Evolutionary conservation across 2,888 invertebrate genomes (phyloP).

Genomic region (Drosophila tanythrix): DNA sequence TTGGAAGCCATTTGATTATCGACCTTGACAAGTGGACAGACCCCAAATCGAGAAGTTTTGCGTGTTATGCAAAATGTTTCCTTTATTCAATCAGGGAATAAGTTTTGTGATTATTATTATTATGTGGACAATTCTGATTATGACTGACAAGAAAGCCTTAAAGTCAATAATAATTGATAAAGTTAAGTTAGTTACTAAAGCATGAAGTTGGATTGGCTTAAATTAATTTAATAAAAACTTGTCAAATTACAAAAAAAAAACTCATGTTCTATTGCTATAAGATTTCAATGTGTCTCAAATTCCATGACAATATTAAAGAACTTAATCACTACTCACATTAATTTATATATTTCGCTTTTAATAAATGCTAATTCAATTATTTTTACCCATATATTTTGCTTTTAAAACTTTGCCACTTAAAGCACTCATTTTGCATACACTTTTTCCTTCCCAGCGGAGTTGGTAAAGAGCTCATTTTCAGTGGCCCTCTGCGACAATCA

Average conservation of each 20-base stretch:
- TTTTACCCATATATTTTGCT: slow-evolving; percentile 3
- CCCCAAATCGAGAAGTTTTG: neutral
- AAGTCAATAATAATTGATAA: too few relatives aligned
- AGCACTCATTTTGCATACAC: neutral
- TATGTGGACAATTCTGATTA: slow-evolving; percentile 10
- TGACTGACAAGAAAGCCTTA: neutral
- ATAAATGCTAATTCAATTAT: neutral
- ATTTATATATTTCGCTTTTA: neutral
- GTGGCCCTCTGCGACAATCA: neutral
- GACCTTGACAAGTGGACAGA: slow-evolving; percentile 32
- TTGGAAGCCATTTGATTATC: slow-evolving; percentile 55
- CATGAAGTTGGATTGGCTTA: too few relatives aligned
- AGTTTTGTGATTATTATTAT: slow-evolving; percentile 25
- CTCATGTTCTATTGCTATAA: neutral
- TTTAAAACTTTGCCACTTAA: neutral
- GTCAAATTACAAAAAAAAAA: too few relatives aligned
- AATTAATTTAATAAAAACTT: too few relatives aligned
- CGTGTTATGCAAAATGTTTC: neutral
- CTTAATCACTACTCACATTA: neutral
- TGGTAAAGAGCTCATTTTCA: neutral
- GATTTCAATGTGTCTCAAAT: neutral
- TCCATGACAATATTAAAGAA: neutral
- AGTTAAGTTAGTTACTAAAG: too few relatives aligned
- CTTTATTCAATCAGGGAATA: slow-evolving; percentile 17
- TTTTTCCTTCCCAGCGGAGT: neutral